Evolutionary conservation across 2,888 invertebrate species (phyloP), one percentile per base, ranked within the genome.

Genomic region (Tiliacea citrago): DNA sequence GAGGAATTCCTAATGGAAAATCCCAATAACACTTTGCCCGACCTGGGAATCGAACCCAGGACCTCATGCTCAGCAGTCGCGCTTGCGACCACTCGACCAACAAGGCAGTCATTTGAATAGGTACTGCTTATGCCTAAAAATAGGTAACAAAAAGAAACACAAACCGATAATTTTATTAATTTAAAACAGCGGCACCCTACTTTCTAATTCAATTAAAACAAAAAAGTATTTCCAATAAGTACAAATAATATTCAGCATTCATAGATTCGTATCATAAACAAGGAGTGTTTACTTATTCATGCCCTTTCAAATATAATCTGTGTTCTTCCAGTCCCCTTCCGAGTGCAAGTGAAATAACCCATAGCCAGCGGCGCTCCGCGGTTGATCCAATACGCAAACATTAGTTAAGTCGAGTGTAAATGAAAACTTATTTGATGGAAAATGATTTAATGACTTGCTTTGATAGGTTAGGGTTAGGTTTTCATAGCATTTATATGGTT

Each of bases 351-450:
- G 79, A 80, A 79, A 83, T 80, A 86, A 79, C 81, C 79, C 83
- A 79, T 83, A 81, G 81, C 74, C 65, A 55, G 65, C 76, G 80
- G 76, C 71, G 70, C 39, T 72, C 45, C 66, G 73, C 71, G 83
- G 83, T 75, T 65, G 73, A 77, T 70, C 76, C 84, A 78, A n/a
- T 84, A 87, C 78, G 85, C 83, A 86, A 84, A 89, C 88, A 88
- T 83, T 77, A 84, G 81, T 79, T 80, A 82, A 88, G 73, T 83
- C 81, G 73, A 83, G 84, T 86, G 85, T 86, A 83, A 89, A 86
- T 86, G 85, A 86, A 88, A 87, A 85, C 87, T 86, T 88, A 91
- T 88, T 88, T 86, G 85, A 84, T 84, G 86, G 87, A 89, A 91
- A 91, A 87, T 88, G 79, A 86, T 88, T 90, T 88, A 88, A 89